These are phyloP conservation scores for Pachydiplax longipennis DNA, from an alignment of 2,888 invertebrate genomes.

Conservation along the genomic window DNA sequence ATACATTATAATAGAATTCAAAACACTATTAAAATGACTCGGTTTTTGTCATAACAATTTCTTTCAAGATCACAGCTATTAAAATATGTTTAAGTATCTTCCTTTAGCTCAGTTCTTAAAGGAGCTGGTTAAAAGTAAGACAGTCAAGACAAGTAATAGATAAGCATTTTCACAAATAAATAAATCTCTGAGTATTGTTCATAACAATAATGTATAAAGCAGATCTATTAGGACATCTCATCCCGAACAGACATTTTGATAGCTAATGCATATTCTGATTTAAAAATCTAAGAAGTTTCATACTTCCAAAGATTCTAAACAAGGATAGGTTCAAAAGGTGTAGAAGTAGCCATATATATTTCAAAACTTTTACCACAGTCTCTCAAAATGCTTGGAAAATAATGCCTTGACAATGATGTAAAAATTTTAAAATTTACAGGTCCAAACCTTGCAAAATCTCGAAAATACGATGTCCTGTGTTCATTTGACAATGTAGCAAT, in stretches of 20 bases:
- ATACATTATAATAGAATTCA: background rate
- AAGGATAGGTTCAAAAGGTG: background rate
- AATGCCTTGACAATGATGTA: background rate
- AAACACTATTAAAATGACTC: no score
- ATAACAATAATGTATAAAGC: background rate
- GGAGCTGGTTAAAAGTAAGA: background rate
- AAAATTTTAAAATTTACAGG: background rate
- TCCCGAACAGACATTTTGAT: conserved; percentile 34
- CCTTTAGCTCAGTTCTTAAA: background rate
- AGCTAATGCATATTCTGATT: background rate
- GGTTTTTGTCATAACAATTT: background rate
- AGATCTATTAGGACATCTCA: conserved; percentile 47
- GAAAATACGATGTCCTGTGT: background rate
- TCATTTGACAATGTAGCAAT: background rate
- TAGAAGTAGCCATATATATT: background rate
- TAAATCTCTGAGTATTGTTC: conserved; percentile 29
- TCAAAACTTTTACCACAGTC: background rate
- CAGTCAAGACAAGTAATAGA: background rate
- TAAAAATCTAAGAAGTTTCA: background rate
- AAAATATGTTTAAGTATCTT: background rate
- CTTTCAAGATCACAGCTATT: background rate
- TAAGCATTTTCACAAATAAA: background rate
- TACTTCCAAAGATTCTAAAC: background rate
- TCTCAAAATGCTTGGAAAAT: background rate
- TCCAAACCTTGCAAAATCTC: background rate